These are phyloP conservation scores for Columba guinea DNA, from an alignment of 2,797 vertebrate species.

Conservation along the genomic window DNA sequence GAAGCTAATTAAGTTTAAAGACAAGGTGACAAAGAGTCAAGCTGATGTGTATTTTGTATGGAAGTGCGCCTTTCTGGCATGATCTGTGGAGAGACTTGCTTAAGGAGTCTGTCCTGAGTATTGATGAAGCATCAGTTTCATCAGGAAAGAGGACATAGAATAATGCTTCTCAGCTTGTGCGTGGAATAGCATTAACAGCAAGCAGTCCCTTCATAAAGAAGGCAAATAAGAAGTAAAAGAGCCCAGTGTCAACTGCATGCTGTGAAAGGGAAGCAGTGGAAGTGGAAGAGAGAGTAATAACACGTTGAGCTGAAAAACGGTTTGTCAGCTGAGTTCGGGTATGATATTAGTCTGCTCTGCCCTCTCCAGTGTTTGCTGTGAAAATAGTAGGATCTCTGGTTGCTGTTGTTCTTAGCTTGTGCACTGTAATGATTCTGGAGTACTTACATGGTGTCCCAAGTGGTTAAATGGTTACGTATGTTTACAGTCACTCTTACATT, in stretches of 20 bases:
- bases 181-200: constrained; percentile 31
- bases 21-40: neutral
- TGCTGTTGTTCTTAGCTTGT: neutral
- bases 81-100: neutral
- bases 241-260: constrained; percentile 3
- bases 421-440: neutral
- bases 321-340: neutral
- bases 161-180: constrained; percentile 42
- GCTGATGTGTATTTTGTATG: neutral
- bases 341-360: neutral
- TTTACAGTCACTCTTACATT: neutral
- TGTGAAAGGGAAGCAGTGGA: neutral
- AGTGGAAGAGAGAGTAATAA: constrained; percentile 6
- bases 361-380: neutral
- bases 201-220: neutral
- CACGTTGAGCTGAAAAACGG: neutral
- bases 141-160: constrained; percentile 16
- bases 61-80: neutral
- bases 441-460: neutral
- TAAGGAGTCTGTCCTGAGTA: neutral
- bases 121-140: constrained; percentile 29
- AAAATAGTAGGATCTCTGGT: constrained; percentile 15
- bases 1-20: neutral
- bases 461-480: neutral
- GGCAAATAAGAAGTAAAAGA: constrained; percentile 15